Base-by-base conservation (phyloP, 2,797 vertebrate genomes). In the Luscinia luscinia region DNA sequence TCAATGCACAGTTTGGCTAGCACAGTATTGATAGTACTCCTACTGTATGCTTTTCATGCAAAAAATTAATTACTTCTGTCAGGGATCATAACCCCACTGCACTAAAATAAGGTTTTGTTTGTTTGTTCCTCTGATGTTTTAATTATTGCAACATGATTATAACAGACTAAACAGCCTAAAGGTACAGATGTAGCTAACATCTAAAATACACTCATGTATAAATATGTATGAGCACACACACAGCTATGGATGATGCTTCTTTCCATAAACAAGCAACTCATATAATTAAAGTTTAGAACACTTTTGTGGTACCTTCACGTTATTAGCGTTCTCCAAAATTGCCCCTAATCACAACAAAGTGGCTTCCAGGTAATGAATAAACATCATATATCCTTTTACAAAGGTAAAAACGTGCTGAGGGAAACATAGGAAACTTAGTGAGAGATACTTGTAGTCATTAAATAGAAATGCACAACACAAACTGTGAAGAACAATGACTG, bases 91-190 rank as follows among this genome's bases (percentile, higher is more conserved):
- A 90, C 75, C 72, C 84, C 88, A 89, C 22, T 83, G 77, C 73
- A 79, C 34, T 81, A 92, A 95, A 93, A 94, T n/a, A 36, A 94
- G 62, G 87, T 36, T 87, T 73, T 57, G 70, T 76, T 88, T 91
- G 69, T 89, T 96, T 93, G 83, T 92, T 97, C 90, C 92, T 96
- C 73, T 96, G 87, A 89, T 79, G 80, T 94, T 94, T 94, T 96
- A 96, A 97, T 96, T 96, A 95, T 87, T 84, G 70, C 57, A 93
- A 96, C 92, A 89, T 68, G 92, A 94, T 85, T 95, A 84, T 63
- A 95, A 92, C 28, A 76, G 75, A 52, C 15, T 28, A 85, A 87
- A 96, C 59, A 94, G 85, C 94, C 93, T 93, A 88, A 92, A 97
- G 96, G 72, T 78, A 84, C 49, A 87, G 70, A 80, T 58, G 68